Evolutionary conservation across 2,797 vertebrate genomes (phyloP), one percentile per base, ranked within the genome.

Genomic region (Ibycter americanus): DNA sequence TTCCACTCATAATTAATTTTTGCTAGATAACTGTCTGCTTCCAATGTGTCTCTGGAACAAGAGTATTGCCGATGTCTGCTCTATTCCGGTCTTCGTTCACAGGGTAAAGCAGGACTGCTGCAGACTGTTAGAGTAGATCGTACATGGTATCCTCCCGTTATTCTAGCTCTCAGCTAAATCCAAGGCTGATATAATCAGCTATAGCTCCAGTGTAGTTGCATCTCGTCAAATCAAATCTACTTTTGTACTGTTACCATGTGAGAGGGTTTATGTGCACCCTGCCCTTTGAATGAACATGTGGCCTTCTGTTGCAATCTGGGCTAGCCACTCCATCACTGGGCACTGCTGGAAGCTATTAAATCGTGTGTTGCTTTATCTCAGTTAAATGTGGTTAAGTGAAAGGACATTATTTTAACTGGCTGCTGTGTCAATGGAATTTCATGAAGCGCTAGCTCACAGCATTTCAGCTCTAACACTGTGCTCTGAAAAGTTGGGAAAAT

Each of bases 331-430:
- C 56, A 83, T 58, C 73, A 79, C 68, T 90, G 55, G 78, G 79
- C 79, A 14, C 66, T 70, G 65, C 74, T 94, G 55, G 67, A 96
- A 96, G 76, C 56, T 93, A 77, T 95, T 93, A 93, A 71, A 94
- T 95, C 90, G 88, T 85, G 20, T 72, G 51, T 94, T 89, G 76
- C 92, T 90, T 78, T 95, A 76, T 96, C 83, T 95, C 87, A 67
- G 61, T 89, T 88, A 92, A 96, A 95, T 36, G 82, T 61, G 54
- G 90, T 87, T 95, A 96, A 96, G 84, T 95, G 86, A 87, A 96
- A 91, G 82, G 88, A 95, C 93, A 38, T 93, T 89, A 90, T 89
- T 97, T 93, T 93, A 94, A 93, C 86, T 61, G 72, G 73, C 77
- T 90, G 38, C 81, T 73, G 47, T 91, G 91, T 77, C 93, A 93